These are phyloP conservation scores for Phenganax subtilis DNA, from an alignment of 92 coral and sea anemone species.

Conservation along the genomic window DNA sequence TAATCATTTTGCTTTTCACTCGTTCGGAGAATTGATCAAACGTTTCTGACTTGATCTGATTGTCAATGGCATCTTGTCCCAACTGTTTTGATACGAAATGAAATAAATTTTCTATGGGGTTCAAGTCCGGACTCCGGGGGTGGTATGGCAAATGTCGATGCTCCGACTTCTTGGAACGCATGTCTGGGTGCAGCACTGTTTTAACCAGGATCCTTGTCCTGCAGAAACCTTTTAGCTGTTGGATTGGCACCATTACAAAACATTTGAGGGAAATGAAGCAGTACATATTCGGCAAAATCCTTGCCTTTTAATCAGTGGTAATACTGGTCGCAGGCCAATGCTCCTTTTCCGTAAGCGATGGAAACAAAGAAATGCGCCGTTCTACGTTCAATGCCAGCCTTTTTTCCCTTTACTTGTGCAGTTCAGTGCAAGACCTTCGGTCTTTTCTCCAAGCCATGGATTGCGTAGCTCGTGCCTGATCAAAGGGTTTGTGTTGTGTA, in stretches of 20 bases:
- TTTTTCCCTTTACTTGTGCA: constrained; percentile 21
- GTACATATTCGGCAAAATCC: constrained; percentile 18
- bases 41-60: background rate
- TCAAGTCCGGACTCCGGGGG: constrained; percentile 40
- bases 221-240: constrained; percentile 18
- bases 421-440: background rate
- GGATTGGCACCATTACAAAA: constrained; percentile 19
- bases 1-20: constrained; percentile 5
- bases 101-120: constrained; percentile 37
- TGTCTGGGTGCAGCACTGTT: constrained; percentile 29
- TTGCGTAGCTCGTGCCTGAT: constrained; percentile 1
- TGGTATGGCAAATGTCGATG: constrained; percentile 31
- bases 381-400: background rate
- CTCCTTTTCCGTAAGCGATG: constrained; percentile 21
- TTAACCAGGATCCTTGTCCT: constrained; percentile 42
- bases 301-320: constrained; percentile 12
- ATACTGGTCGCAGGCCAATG: constrained; percentile 16
- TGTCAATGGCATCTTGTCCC: background rate
- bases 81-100: constrained; percentile 5
- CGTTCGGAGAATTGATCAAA: background rate
- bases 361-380: constrained; percentile 27
- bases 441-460: constrained; percentile 2
- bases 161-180: constrained; percentile 33
- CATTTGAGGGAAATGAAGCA: constrained; percentile 8
- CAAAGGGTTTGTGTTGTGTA: background rate